A percentile compares a stretch with the other conserved stretches of the same genome.
These are phyloP conservation scores for Columbina picui DNA, from an alignment of 2,113 vertebrate species.

Conservation along the genomic window DNA sequence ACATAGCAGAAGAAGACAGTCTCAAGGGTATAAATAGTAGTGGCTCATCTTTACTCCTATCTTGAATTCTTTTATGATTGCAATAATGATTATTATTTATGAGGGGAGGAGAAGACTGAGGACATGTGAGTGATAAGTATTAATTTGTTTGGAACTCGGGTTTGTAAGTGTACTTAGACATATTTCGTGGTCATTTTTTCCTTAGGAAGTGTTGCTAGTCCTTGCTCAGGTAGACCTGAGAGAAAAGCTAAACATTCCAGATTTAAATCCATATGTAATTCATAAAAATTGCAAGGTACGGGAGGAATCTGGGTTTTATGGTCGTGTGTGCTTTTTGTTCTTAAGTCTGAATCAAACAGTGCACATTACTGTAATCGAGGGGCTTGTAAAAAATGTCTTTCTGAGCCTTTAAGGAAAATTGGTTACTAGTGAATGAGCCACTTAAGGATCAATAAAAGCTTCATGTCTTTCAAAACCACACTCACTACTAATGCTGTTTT, in stretches of 20 bases:
- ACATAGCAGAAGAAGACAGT: neutral
- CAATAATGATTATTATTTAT: neutral
- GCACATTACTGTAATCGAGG: neutral
- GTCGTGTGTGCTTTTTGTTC: neutral
- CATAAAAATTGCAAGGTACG: neutral
- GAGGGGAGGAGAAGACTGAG: neutral
- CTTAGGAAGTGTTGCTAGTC: neutral
- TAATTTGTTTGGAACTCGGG: neutral
- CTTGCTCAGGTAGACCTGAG: neutral
- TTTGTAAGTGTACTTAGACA: neutral
- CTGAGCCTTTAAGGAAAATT: constrained; percentile 24
- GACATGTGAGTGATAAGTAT: neutral
- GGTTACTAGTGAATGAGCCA: constrained; percentile 30
- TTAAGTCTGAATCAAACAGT: neutral
- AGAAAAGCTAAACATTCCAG: neutral
- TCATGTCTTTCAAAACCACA: constrained; percentile 17
- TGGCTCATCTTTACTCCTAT: neutral
- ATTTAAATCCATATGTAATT: neutral
- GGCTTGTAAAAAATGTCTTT: neutral
- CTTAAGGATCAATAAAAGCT: constrained; percentile 53
- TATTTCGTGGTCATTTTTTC: neutral
- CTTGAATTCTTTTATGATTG: neutral
- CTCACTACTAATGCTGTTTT: constrained; percentile 39
- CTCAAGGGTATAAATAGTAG: neutral
- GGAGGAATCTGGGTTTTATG: neutral